Percentiles rank a stretch among this genome's conserved stretches.
phyloP scores from a whole-genome alignment of 1,140 invertebrate species.

The Cardiocondyla obscurior region DNA sequence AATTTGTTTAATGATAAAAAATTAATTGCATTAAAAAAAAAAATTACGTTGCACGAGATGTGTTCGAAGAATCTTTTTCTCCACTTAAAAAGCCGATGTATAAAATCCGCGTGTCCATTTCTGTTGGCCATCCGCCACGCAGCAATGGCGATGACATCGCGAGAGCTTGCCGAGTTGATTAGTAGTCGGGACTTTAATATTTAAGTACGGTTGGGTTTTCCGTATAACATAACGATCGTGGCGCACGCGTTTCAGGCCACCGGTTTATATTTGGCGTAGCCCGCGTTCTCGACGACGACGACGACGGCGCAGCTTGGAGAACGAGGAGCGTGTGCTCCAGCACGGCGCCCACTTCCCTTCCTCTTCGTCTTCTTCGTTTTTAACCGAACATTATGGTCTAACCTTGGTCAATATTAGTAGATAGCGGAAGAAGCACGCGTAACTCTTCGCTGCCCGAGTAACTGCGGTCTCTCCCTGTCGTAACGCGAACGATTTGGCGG shows the following conservation, averaged over 20 bases:
- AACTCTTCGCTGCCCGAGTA: not conserved
- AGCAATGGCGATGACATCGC: slow-evolving; percentile 52
- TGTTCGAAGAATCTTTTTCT: not conserved
- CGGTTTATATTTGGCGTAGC: slow-evolving; percentile 68
- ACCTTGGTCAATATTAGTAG: slow-evolving; percentile 50
- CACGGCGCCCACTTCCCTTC: not conserved
- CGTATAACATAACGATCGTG: slow-evolving; percentile 20
- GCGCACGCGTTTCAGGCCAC: slow-evolving; percentile 61
- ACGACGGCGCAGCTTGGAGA: slow-evolving; percentile 23
- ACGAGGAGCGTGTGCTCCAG: slow-evolving; percentile 29
- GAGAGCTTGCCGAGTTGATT: slow-evolving; percentile 21
- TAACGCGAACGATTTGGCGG: not conserved
- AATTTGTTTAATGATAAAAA: not conserved
- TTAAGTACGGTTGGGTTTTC: slow-evolving; percentile 45
- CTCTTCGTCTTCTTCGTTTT: not conserved
- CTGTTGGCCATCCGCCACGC: slow-evolving; percentile 57
- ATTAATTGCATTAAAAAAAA: not conserved
- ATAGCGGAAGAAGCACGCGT: slow-evolving; percentile 21
- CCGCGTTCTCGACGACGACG: slow-evolving; percentile 22
- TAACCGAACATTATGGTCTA: slow-evolving; percentile 28
- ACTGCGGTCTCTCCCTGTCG: not conserved
- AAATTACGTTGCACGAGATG: not conserved
- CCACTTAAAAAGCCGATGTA: not conserved
- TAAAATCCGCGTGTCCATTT: slow-evolving; percentile 46
- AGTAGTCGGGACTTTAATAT: slow-evolving; percentile 58